phyloP scores from a whole-genome alignment of 1,140 invertebrate genomes.

The Drosophila grimshawi region DNA sequence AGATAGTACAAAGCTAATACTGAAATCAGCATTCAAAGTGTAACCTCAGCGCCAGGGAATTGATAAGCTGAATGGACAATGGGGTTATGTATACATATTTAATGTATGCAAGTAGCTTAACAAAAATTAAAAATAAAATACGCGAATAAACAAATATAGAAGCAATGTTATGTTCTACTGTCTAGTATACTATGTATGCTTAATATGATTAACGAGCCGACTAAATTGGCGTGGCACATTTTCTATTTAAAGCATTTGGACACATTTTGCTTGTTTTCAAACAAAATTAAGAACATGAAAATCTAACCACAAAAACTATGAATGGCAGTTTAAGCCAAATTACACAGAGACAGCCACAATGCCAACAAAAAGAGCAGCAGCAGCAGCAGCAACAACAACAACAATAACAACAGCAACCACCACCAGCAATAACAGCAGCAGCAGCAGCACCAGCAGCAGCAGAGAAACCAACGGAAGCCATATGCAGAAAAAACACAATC shows the following conservation, averaged over 20 bases:
- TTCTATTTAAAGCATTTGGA: conserved; percentile 31
- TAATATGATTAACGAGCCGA: neutral
- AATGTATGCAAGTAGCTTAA: neutral
- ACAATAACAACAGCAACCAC: conserved; percentile 35
- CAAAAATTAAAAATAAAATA: neutral
- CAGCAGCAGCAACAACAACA: conserved; percentile 15
- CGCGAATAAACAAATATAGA: neutral
- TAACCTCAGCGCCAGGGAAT: neutral
- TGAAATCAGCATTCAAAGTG: conserved; percentile 36
- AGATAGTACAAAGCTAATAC: neutral
- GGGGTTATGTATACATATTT: too few species aligned
- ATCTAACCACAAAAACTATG: conserved; percentile 76
- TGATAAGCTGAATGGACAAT: neutral
- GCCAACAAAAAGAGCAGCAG: conserved; percentile 44
- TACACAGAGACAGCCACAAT: conserved; percentile 72
- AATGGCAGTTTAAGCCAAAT: conserved; percentile 83
- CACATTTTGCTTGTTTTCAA: conserved; percentile 57
- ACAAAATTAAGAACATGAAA: conserved; percentile 49
- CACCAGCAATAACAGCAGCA: conserved; percentile 4
- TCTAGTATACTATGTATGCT: neutral
- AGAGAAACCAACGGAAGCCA: conserved; percentile 73
- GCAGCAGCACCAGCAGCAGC: conserved; percentile 6
- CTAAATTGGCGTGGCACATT: conserved; percentile 9
- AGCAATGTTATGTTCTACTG: neutral
- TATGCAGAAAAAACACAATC: conserved; percentile 65